These are phyloP conservation scores for Gobius niger DNA, from an alignment of 2,113 vertebrate genomes.

Conservation along the genomic window DNA sequence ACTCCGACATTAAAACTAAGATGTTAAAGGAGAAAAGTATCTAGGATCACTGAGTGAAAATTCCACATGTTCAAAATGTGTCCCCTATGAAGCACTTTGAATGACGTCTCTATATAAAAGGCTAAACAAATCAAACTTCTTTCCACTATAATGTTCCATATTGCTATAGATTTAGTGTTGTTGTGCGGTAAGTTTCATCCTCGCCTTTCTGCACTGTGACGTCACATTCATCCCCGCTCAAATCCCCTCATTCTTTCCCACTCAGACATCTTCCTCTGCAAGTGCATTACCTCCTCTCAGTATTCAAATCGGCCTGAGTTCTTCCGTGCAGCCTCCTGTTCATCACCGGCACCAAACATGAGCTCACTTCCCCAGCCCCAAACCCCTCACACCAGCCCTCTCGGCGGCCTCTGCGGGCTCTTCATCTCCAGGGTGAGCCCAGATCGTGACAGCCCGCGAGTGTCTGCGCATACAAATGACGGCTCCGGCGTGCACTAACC, in stretches of 20 bases:
- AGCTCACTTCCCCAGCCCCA: conserved; percentile 40
- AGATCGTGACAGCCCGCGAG: conserved; percentile 52
- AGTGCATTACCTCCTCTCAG: neutral
- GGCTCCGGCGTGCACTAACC: conserved; percentile 9
- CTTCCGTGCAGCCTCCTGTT: conserved; percentile 38
- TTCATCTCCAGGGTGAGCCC: conserved; percentile 67
- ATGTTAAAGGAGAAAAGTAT: too few species aligned
- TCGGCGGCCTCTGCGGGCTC: conserved; percentile 49
- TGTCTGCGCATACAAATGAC: conserved; percentile 62
- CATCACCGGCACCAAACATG: conserved; percentile 64
- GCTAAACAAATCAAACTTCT: too few species aligned
- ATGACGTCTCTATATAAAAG: too few species aligned
- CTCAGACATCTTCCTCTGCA: neutral
- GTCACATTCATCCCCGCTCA: too few species aligned
- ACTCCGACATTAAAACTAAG: too few species aligned
- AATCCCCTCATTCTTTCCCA: neutral
- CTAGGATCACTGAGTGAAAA: too few species aligned
- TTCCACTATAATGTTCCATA: too few species aligned
- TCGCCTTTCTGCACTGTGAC: too few species aligned
- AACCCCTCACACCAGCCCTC: conserved; percentile 11
- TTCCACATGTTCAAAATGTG: too few species aligned
- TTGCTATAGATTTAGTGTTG: too few species aligned
- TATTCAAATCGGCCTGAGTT: conserved; percentile 61
- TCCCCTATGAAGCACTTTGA: too few species aligned
- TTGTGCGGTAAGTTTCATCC: too few species aligned